Evolutionary conservation across 2,888 invertebrate genomes (phyloP).

Genomic region (Aphodius sticticus): DNA sequence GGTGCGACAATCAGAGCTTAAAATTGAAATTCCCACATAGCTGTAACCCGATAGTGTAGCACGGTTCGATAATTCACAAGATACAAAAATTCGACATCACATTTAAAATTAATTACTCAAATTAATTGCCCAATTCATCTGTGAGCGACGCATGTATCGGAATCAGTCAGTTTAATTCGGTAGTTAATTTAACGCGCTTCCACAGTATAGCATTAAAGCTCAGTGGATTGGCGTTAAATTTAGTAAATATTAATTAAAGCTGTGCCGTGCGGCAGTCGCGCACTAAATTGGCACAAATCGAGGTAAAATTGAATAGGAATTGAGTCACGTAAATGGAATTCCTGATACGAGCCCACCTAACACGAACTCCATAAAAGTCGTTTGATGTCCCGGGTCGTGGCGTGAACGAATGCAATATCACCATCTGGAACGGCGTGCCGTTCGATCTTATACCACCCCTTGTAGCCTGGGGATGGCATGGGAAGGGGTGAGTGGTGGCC

Average conservation of each 20-base stretch:
- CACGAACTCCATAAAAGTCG: conserved; percentile 23
- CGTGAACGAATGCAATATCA: conserved; percentile 24
- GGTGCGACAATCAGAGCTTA: no score
- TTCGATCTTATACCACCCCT: neutral
- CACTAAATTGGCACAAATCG: conserved; percentile 20
- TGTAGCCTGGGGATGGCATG: neutral
- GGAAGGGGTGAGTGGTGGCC: neutral
- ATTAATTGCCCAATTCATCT: no score
- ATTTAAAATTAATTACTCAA: no score
- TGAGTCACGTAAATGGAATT: conserved; percentile 19
- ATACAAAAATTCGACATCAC: no score
- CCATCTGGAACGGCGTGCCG: conserved; percentile 7
- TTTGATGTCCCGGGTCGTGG: conserved; percentile 22
- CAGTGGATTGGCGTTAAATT: neutral
- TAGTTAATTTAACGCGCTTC: neutral
- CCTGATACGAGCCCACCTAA: conserved; percentile 9
- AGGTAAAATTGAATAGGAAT: conserved; percentile 12
- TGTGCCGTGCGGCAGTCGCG: neutral
- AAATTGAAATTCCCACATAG: no score
- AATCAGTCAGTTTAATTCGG: neutral
- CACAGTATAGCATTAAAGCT: neutral
- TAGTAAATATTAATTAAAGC: conserved; percentile 4
- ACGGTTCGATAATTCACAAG: no score
- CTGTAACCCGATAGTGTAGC: no score
- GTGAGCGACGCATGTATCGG: no score